A percentile compares a stretch with the other conserved stretches of the same genome.
These are phyloP conservation scores for Lytechinus pictus DNA, from an alignment of 35 echinoderm and acorn worm species.

Conservation along the genomic window DNA sequence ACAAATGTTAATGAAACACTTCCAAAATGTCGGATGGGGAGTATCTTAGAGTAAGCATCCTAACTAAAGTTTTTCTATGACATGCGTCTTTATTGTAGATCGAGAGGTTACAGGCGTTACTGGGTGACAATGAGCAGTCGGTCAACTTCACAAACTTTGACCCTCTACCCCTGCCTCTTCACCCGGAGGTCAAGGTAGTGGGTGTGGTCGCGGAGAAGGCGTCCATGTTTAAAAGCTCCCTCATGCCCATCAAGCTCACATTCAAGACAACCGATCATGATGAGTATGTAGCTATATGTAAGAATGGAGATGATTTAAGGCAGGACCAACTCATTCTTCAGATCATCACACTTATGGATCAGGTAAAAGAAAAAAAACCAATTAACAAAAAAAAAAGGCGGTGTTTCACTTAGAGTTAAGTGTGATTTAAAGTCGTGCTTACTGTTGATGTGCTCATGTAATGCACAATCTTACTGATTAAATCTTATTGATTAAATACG, in stretches of 20 bases:
- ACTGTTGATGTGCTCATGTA: too few species aligned
- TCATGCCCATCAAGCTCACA: slow-evolving; percentile 87
- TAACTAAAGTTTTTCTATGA: not conserved
- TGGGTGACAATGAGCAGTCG: slow-evolving; percentile 74
- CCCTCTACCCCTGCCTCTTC: slow-evolving; percentile 78
- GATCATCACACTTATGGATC: slow-evolving; percentile 97
- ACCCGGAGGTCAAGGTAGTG: slow-evolving; percentile 78
- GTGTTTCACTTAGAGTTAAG: too few species aligned
- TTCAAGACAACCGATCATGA: slow-evolving; percentile 74
- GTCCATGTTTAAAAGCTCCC: slow-evolving; percentile 91
- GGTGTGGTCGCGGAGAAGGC: slow-evolving; percentile 79
- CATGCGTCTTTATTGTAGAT: slow-evolving; percentile 55
- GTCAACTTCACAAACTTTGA: slow-evolving; percentile 84
- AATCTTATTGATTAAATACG: too few species aligned
- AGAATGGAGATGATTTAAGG: slow-evolving; percentile 96
- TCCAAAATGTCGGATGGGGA: too few species aligned
- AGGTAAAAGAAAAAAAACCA: slow-evolving; percentile 61
- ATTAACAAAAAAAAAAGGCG: too few species aligned
- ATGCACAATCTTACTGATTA: too few species aligned
- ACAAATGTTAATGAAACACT: not conserved
- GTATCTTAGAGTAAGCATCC: not conserved
- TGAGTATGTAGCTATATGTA: slow-evolving; percentile 90
- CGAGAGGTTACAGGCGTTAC: slow-evolving; percentile 84
- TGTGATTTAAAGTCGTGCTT: too few species aligned
- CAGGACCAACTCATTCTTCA: slow-evolving; percentile 98